A percentile compares a stretch with the other conserved stretches of the same genome.
These are phyloP conservation scores for Cebidichthys violaceus DNA, from an alignment of 2,113 vertebrate genomes.

Conservation along the genomic window DNA sequence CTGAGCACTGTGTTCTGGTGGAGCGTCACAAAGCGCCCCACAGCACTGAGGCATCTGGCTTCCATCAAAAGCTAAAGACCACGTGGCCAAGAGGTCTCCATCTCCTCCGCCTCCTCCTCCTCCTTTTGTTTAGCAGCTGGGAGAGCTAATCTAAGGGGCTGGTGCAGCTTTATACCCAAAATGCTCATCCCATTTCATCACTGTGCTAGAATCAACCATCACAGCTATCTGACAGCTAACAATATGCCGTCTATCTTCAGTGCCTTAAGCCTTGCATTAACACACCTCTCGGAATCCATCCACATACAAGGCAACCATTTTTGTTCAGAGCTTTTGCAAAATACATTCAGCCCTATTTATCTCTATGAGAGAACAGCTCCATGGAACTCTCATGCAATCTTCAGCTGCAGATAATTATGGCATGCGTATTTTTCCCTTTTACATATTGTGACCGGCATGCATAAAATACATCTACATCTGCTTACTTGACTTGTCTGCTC, in stretches of 20 bases:
- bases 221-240: constrained; percentile 16
- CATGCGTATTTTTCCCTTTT: constrained; percentile 68
- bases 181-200: constrained; percentile 41
- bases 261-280: constrained; percentile 28
- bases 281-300: constrained; percentile 34
- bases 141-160: constrained; percentile 52
- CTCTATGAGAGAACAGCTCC: constrained; percentile 45
- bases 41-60: constrained; percentile 67
- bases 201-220: constrained; percentile 25
- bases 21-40: constrained; percentile 28
- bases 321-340: constrained; percentile 38
- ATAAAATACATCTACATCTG: constrained; percentile 52
- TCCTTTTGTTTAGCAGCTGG: constrained; percentile 54
- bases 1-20: constrained; percentile 39
- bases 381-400: constrained; percentile 50
- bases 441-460: constrained; percentile 66
- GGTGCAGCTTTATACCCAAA: constrained; percentile 50
- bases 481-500: constrained; percentile 47
- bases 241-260: constrained; percentile 4
- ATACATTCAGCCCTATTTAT: constrained; percentile 43
- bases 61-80: constrained; percentile 50
- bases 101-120: constrained; percentile 34
- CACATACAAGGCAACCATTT: constrained; percentile 28
- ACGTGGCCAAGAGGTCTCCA: constrained; percentile 46
- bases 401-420: constrained; percentile 66